These are phyloP conservation scores for Trissolcus brochymenae DNA, from an alignment of 2,888 invertebrate genomes.

Conservation along the genomic window DNA sequence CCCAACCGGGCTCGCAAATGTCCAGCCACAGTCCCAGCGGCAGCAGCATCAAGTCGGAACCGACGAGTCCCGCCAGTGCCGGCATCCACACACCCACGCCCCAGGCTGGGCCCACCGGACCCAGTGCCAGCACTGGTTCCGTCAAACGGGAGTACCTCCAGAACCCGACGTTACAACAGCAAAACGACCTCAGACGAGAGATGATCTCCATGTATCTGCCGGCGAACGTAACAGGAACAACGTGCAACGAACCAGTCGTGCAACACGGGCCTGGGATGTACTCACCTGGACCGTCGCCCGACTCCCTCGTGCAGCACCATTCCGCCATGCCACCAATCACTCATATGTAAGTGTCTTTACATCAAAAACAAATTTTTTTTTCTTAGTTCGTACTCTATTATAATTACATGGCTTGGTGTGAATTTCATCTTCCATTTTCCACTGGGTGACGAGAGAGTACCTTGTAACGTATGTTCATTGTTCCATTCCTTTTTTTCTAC, in stretches of 20 bases:
- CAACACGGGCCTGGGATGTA: constrained; percentile 78
- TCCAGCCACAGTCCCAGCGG: constrained; percentile 90
- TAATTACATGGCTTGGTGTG: too few relatives aligned
- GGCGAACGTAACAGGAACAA: constrained; percentile 63
- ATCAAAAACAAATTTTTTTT: too few relatives aligned
- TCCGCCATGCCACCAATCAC: constrained; percentile 78
- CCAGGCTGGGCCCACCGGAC: constrained; percentile 57
- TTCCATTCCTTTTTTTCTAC: too few relatives aligned
- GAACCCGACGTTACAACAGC: constrained; percentile 79
- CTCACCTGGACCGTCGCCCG: constrained; percentile 82
- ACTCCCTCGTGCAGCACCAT: constrained; percentile 78
- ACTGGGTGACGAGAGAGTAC: too few relatives aligned
- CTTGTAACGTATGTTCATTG: too few relatives aligned
- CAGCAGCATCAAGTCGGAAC: constrained; percentile 92
- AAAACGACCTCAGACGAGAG: constrained; percentile 81
- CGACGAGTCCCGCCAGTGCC: constrained; percentile 87
- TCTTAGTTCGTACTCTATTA: too few relatives aligned
- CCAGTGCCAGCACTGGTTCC: constrained; percentile 60
- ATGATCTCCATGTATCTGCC: constrained; percentile 88
- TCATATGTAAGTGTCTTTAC: constrained; percentile 80
- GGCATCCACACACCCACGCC: constrained; percentile 78
- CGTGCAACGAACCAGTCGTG: constrained; percentile 82
- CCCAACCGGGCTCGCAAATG: constrained; percentile 82
- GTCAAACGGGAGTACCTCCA: constrained; percentile 85
- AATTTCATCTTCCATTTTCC: too few relatives aligned